These are phyloP conservation scores for Amphilophus citrinellus DNA, from an alignment of 2,113 vertebrate species.

Conservation along the genomic window DNA sequence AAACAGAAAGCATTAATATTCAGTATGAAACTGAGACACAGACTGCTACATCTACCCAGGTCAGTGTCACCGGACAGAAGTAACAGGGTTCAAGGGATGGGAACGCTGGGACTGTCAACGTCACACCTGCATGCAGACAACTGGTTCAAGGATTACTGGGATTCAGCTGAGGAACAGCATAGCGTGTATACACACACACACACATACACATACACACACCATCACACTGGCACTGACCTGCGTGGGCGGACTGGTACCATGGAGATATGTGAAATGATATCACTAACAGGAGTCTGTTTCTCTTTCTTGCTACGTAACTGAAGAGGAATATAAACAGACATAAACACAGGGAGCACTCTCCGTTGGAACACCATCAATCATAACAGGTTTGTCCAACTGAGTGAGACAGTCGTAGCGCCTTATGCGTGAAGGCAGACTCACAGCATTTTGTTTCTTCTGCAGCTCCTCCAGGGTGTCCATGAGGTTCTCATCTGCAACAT, in stretches of 20 bases:
- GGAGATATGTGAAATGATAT: conserved; percentile 77
- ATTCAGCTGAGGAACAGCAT: conserved; percentile 47
- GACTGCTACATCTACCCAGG: conserved; percentile 2
- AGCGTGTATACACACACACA: conserved; percentile 42
- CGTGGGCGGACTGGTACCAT: conserved; percentile 79
- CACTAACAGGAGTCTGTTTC: conserved; percentile 82
- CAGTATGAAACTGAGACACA: conserved; percentile 12
- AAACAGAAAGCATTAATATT: not conserved
- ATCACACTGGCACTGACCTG: conserved; percentile 79
- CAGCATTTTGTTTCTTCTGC: conserved; percentile 85
- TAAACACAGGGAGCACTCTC: conserved; percentile 63
- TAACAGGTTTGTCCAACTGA: conserved; percentile 59
- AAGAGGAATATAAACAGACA: conserved; percentile 69
- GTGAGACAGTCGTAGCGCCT: conserved; percentile 33
- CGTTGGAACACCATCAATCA: conserved; percentile 55
- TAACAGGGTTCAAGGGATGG: not conserved
- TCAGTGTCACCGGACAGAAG: conserved; percentile 15
- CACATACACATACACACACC: conserved; percentile 32
- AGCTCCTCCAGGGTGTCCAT: conserved; percentile 83
- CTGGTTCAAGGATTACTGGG: conserved; percentile 47
- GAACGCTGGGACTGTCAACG: conserved; percentile 37
- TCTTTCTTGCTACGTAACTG: conserved; percentile 83
- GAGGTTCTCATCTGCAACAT: conserved; percentile 84
- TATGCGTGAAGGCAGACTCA: conserved; percentile 66
- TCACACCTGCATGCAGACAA: conserved; percentile 59